Base-by-base conservation (phyloP, 2,797 vertebrate genomes). In the Buceros bicornis region DNA sequence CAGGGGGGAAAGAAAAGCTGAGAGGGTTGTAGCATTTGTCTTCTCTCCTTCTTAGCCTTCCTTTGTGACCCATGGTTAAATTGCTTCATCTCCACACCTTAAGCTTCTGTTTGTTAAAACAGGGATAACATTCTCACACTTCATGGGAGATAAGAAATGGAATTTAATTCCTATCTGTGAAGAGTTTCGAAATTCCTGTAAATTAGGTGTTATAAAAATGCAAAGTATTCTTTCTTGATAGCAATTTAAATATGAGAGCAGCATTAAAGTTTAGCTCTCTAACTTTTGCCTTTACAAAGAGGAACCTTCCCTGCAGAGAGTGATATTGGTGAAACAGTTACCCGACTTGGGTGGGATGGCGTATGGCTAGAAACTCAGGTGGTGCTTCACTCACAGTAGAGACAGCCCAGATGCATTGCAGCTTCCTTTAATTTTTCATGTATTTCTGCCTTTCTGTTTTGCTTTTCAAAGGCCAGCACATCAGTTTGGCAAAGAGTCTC, bases 111-210 rank as follows among this genome's bases (percentile, higher is more conserved):
- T 65, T 71, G 11, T 65, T 91, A 24, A 91, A 69, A 48, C 31
- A 8, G 3, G 14, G 18, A n/a, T 78, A 42, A 65, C 0, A 0
- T 70, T 60, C 42, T 86, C 42, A 25, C 1, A 2, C 19, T 72
- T 65, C 11, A 16, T 2, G 1, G 19, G 35, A 35, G 8, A n/a
- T 60, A 80, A 80, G 31, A 83, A 78, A 29, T 4, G 0, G 13
- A 47, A 62, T 88, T 82, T 47, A 65, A 65, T 82, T 81, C 31
- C 1, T 45, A n/a, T 51, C 21, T 69, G 24, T 5, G 3, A 11
- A 40, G 6, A 72, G 18, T 61, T 91, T 80, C 77, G 48, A 81
- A 87, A 83, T 66, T 31, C 40, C 13, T 77, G 17, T 70, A 48
- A 77, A 56, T 47, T 37, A 80, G 18, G 12, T 42, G 12, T 58